Base-by-base conservation (phyloP, 37 sponge, comb jelly and placozoan species). In the Cliona cf. orientalis region DNA sequence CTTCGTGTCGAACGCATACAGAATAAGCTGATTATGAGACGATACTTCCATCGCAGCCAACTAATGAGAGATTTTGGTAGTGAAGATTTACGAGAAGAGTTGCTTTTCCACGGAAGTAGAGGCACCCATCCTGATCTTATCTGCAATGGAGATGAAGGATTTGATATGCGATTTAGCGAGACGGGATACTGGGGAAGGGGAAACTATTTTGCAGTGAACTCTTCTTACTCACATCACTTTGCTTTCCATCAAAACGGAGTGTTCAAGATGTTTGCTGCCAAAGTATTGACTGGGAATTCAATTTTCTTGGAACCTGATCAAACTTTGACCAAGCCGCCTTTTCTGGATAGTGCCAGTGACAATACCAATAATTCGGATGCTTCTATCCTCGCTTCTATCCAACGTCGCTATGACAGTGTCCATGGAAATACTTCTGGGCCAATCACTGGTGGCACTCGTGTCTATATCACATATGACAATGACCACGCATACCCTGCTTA, bases 381-480 rank as follows among this genome's bases (percentile, higher is more conserved):
- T n/a, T n/a, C n/a, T n/a, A n/a, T n/a, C n/a, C n/a, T n/a, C n/a
- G n/a, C n/a, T n/a, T n/a, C n/a, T n/a, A 42, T 90, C 2, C 46
- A 60, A 12, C 70, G 85, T 33, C 65, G 85, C 29, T 90, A 84
- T 74, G 81, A 90, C 45, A 69, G 85, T 80, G 90, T 90, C 31
- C 61, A 21, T 64, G 90, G 90, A 0, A n/a, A n/a, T n/a, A n/a
- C n/a, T n/a, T n/a, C n/a, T n/a, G n/a, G n/a, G n/a, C n/a, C n/a
- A n/a, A 53, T 33, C 0, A 70, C 81, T 35, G 76, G 81, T 41
- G 85, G 90, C 5, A 85, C 81, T 22, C 66, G 58, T 45, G 80
- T 90, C 5, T 90, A 84, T 81, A 90, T 90, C 39, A 84, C 84
- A 1, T 90, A 90, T 80, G 85, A 80, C 21, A 90, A 90, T 42